Base-by-base conservation (phyloP, 2,888 invertebrate genomes). In the Volucella inanis region DNA sequence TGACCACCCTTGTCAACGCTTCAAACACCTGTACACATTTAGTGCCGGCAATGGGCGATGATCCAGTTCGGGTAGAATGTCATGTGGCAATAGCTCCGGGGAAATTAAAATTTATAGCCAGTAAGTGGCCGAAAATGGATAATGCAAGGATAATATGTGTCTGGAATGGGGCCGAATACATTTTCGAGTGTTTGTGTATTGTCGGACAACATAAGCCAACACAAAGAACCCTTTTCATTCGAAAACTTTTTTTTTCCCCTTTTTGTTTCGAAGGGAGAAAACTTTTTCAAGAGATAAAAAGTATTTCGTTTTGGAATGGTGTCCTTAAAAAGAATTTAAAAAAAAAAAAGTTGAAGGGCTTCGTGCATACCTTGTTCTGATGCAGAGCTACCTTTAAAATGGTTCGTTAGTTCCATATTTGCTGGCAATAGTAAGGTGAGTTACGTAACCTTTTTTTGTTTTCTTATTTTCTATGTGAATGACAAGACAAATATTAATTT, bases 121-220 rank as follows among this genome's bases (percentile, higher is more conserved):
- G 70, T 80, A 84, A 84, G 84, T 84, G 75, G 65, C 80, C 80
- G 59, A 84, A 84, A 84, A 84, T 84, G 84, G 80, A 75, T 80
- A 80, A 80, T 84, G 75, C 55, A 71, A 65, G 75, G 75, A 84
- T 80, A 76, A 80, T 80, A 70, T 84, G 84, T 80, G 80, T 71
- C 61, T 61, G 75, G 71, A 70, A 84, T 71, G 71, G 31, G 6
- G 31, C 4, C 6, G 31, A 31, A 31, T 31, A 31, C 1, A 31
- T 31, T 31, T 31, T 6, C 31, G 31, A 31, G 31, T 75, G 71
- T 84, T 80, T 80, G 62, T 76, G 71, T 84, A 84, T 84, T 70
- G 70, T 67, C 65, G 52, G 38, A n/a, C 45, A 64, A 47, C 62
- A 74, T 49, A 1, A 43, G 59, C 38, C 38, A 14, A 31, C 49